phyloP scores from a whole-genome alignment of 2,797 vertebrate genomes.

The Hapalemur alaotrensis region DNA sequence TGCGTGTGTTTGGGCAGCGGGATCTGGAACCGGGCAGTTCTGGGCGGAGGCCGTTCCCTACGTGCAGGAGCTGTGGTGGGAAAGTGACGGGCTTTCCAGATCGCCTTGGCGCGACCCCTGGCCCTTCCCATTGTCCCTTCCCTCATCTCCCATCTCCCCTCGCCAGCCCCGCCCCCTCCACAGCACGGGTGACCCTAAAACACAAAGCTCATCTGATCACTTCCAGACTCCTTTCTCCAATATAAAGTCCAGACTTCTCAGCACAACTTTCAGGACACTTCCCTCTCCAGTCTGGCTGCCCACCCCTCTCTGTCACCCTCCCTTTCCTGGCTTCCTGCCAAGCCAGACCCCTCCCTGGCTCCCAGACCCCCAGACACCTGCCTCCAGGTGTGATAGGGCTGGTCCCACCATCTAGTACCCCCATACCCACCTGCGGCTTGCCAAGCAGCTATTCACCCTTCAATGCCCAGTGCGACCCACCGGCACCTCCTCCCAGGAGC shows the following conservation, averaged over 20 bases:
- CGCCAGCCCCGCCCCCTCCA: not conserved
- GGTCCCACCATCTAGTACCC: not conserved
- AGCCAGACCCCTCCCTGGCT: not conserved
- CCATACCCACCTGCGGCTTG: rapidly evolving
- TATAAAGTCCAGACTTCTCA: not conserved
- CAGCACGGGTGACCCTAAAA: not conserved
- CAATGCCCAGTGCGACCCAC: not conserved
- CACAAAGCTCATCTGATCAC: not conserved
- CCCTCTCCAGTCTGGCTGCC: not conserved
- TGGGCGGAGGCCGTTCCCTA: rapidly evolving
- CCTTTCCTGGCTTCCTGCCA: not conserved
- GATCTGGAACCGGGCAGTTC: not conserved
- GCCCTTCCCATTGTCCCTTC: not conserved
- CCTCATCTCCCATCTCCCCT: not conserved
- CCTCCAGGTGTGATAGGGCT: not conserved
- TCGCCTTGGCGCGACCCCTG: no score
- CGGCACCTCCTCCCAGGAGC: not conserved
- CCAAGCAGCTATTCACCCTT: not conserved
- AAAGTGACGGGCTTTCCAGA: not conserved
- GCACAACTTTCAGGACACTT: not conserved
- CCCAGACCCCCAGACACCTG: not conserved
- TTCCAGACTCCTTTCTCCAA: not conserved
- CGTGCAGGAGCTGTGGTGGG: not conserved
- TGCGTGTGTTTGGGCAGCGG: not conserved
- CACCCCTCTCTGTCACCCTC: rapidly evolving